Evolutionary conservation across 2,113 vertebrate species (phyloP).

Genomic region (Cyanoderma ruficeps): DNA sequence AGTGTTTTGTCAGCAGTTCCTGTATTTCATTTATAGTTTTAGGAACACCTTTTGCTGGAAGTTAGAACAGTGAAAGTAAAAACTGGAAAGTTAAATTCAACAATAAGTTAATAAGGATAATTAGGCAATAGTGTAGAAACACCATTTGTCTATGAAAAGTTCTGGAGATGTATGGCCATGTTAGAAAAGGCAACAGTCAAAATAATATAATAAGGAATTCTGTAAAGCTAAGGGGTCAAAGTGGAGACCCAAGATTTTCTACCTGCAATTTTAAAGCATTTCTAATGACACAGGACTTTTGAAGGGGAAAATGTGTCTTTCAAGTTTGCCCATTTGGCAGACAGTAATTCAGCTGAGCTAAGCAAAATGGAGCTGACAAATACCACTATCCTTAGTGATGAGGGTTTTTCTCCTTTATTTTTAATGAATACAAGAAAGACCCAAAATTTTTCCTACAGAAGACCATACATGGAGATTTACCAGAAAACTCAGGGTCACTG

Average conservation of each 20-base stretch:
- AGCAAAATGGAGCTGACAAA: conserved; percentile 67
- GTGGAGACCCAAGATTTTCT: neutral
- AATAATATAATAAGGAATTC: conserved; percentile 2
- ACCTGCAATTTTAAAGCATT: conserved; percentile 29
- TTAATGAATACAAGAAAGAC: conserved; percentile 52
- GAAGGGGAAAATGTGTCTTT: conserved; percentile 37
- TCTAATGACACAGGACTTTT: conserved; percentile 48
- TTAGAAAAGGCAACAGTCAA: neutral
- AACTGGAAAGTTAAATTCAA: neutral
- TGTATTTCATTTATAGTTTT: neutral
- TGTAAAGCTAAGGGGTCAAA: neutral
- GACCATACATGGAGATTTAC: neutral
- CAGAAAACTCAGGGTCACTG: conserved; percentile 27
- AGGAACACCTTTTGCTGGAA: neutral
- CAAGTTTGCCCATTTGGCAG: conserved; percentile 50
- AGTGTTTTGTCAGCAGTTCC: neutral
- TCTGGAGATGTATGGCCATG: neutral
- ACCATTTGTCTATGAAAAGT: neutral
- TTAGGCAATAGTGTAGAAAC: neutral
- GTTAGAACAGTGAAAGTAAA: neutral
- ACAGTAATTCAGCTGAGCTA: conserved; percentile 69
- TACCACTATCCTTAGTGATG: conserved; percentile 35
- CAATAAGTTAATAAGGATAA: neutral
- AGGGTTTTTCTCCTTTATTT: conserved; percentile 41
- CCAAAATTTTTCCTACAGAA: neutral